Evolutionary conservation across 2,113 vertebrate genomes (phyloP).

Genomic region (Atherinomorus stipes): DNA sequence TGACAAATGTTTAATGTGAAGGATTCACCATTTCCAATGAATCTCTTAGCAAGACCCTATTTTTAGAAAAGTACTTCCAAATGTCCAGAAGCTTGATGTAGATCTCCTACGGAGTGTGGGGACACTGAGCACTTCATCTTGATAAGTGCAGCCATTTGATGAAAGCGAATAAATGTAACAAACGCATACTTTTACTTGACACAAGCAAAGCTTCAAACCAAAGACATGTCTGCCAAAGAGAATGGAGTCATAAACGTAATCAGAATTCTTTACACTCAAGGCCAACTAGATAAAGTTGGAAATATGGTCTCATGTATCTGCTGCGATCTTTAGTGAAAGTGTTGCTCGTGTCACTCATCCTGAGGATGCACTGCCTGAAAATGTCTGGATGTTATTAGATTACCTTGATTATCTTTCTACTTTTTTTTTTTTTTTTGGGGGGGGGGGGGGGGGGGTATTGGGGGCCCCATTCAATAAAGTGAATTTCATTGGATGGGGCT

Average conservation of each 20-base stretch:
- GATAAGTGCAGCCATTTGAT: constrained; percentile 59
- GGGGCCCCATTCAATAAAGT: too few relatives aligned
- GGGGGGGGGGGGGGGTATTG: too few relatives aligned
- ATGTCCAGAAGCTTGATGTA: constrained; percentile 65
- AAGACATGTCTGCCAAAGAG: background rate
- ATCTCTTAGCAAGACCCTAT: constrained; percentile 50
- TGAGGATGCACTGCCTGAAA: too few relatives aligned
- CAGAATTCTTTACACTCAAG: background rate
- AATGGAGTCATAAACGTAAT: background rate
- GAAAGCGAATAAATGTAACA: constrained; percentile 44
- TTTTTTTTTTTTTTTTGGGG: too few relatives aligned
- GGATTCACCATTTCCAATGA: constrained; percentile 50
- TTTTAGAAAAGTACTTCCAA: constrained; percentile 68
- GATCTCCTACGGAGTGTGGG: constrained; percentile 44
- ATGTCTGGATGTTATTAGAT: too few relatives aligned
- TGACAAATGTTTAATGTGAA: constrained; percentile 67
- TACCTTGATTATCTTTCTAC: too few relatives aligned
- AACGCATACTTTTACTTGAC: constrained; percentile 2
- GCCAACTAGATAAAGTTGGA: background rate
- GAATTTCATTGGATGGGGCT: too few relatives aligned
- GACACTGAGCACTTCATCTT: constrained; percentile 57
- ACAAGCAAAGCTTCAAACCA: background rate
- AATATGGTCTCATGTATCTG: background rate
- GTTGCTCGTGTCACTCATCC: too few relatives aligned
- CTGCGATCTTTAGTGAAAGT: background rate